Evolutionary conservation across 1,140 invertebrate species (phyloP), one percentile per base, ranked within the genome.

Genomic region (Bactericera cockerelli): DNA sequence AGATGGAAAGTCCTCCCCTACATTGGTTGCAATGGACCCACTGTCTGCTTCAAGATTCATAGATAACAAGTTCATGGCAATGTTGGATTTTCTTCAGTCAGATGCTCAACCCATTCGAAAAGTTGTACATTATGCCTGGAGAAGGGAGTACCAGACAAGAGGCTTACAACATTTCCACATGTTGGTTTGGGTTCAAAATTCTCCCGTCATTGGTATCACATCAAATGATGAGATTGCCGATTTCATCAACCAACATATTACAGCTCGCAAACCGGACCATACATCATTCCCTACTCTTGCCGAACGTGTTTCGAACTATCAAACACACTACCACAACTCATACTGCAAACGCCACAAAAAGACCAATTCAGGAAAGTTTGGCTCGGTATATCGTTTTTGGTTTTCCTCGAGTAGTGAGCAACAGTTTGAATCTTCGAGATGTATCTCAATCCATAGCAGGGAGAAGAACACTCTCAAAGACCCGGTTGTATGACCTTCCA

Each of bases 211-310:
- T 13, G 58, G 55, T 8, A 19, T 28, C 19, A 38, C 61, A 16
- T 14, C 59, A 13, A 55, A 31, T n/a, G 61, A 61, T 56, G 67
- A 72, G 60, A 65, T 71, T 8, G 63, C 64, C 19, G 25, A 61
- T n/a, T 72, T 70, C 55, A 70, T 71, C 61, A 36, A 42, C n/a
- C 67, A 70, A 58, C 68, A 70, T 60, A 61, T 67, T n/a, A 68
- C 66, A 8, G 70, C 67, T 63, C 56, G 39, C 54, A 59, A 68
- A 26, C 64, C 65, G 1, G 31, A 26, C 14, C 13, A 53, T 21
- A 13, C 16, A 4, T 14, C 24, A 59, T 26, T 64, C 64, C 26
- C 67, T 63, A 26, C 56, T 11, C 56, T 69, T 1, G 56, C 64
- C 61, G 19, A 59, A 54, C 63, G 67, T 24, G 65, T 62, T 6